Percentiles rank a stretch among this genome's conserved stretches.
These are phyloP conservation scores for Pogonophryne albipinna DNA, from an alignment of 2,797 vertebrate genomes.

Conservation along the genomic window DNA sequence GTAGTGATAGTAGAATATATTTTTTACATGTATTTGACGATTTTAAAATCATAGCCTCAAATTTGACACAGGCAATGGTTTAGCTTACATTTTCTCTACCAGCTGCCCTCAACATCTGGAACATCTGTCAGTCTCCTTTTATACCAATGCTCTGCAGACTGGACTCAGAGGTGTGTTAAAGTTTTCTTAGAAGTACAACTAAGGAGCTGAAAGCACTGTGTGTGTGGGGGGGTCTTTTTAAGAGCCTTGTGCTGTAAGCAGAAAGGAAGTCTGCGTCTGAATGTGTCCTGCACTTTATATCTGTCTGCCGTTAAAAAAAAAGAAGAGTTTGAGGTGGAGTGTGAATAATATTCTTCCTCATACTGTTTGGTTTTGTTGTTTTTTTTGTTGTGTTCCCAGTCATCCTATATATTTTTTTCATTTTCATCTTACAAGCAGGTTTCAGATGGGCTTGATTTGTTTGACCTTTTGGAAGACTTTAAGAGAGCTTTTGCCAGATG, in stretches of 20 bases:
- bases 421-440: constrained; percentile 9
- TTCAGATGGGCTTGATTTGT: constrained; percentile 3
- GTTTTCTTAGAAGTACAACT: constrained; percentile 5
- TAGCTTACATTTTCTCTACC: background rate
- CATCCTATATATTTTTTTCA: background rate
- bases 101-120: constrained; percentile 13
- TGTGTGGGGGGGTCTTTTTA: constrained; percentile 31
- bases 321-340: constrained; percentile 19
- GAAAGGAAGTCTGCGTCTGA: constrained; percentile 82
- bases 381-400: constrained; percentile 23
- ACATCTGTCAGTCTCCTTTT: constrained; percentile 25
- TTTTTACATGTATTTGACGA: too few relatives aligned
- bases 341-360: constrained; percentile 29
- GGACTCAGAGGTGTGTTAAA: background rate
- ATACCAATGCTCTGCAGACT: constrained; percentile 23
- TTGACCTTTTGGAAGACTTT: constrained; percentile 12
- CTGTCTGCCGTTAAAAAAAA: constrained; percentile 57
- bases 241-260: constrained; percentile 81
- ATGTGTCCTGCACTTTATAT: constrained; percentile 97
- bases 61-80: constrained; percentile 8
- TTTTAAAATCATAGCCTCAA: background rate
- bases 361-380: constrained; percentile 13
- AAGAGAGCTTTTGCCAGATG: constrained; percentile 17
- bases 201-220: constrained; percentile 9
- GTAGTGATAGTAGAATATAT: too few relatives aligned